Evolutionary conservation across 2,113 vertebrate genomes (phyloP), one percentile per base, ranked within the genome.

Genomic region (Eulemur rufifrons): DNA sequence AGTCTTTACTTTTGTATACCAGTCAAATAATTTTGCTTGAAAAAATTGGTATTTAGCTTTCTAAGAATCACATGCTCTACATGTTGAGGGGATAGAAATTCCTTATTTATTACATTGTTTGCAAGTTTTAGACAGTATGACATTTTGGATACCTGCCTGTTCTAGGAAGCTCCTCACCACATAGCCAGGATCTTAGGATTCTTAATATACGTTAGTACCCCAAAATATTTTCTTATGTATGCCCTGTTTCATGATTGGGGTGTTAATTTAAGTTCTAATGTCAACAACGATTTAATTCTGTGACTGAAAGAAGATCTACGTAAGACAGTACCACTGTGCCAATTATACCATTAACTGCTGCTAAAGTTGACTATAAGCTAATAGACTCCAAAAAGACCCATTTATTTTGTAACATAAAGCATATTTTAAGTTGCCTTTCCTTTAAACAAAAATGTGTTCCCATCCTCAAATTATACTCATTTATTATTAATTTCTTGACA

Each of bases 381-480:
- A 73, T 5, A 59, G 29, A 76, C 59, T 96, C n/a, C 56, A 91
- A 87, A 92, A 68, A 84, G 10, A 68, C 2, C 7, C 21, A 59
- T 89, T 93, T 87, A 4, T 12, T 94, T 83, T 81, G 25, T 77
- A 77, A 73, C 5, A 69, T 32, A 45, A 76, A 59, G 42, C 84
- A 23, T 68, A 85, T 23, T 95, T 14, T 54, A 76, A 52, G 13
- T 9, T 89, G 5, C 0, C 17, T 92, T 95, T 92, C 3, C 14
- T 88, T 86, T 66, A 94, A 83, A 78, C 23, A 86, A 96, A 93
- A 89, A 39, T 80, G 17, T 93, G n/a, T 61, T 25, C 8, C 47
- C 52, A 89, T 47, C 34, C 47, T 94, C 61, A 93, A 64, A 91
- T 77, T 92, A 56, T n/a, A 78, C 6, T 90, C 87, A 50, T 87